phyloP scores from a whole-genome alignment of 2,797 vertebrate species.

The Ammospiza maritima region DNA sequence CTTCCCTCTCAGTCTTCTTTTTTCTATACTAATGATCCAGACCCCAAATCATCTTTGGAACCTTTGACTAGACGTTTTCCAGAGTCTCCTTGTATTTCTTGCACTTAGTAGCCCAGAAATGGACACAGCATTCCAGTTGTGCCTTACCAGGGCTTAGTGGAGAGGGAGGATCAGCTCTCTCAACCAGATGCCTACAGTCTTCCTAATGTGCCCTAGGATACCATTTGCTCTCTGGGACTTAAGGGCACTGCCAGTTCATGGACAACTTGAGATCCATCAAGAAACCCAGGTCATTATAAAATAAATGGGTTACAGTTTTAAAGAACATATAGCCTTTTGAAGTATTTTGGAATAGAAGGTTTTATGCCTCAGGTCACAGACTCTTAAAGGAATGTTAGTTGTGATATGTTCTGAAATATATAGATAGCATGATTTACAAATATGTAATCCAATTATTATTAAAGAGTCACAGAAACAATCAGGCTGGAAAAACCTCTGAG shows the following conservation, averaged over 20 bases:
- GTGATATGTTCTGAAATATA: neutral
- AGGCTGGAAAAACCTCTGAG: neutral
- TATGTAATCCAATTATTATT: neutral
- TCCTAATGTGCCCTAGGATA: neutral
- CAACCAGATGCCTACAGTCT: neutral
- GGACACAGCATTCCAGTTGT: neutral
- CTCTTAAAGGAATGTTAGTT: neutral
- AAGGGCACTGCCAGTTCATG: neutral
- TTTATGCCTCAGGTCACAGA: neutral
- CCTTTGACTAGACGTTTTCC: neutral
- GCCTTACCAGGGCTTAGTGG: accelerated
- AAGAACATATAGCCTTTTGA: neutral
- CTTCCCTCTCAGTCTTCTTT: neutral
- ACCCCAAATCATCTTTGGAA: neutral
- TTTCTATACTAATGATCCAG: neutral
- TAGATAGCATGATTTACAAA: neutral
- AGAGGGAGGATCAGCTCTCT: too few relatives aligned
- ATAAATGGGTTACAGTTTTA: neutral
- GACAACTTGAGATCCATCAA: neutral
- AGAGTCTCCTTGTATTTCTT: neutral
- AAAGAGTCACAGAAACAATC: neutral
- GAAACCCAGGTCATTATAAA: neutral
- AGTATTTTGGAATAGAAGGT: neutral
- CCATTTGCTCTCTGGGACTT: neutral
- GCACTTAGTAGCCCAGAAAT: neutral